phyloP scores from a whole-genome alignment of 2,888 invertebrate species.

The Andrena camellia region DNA sequence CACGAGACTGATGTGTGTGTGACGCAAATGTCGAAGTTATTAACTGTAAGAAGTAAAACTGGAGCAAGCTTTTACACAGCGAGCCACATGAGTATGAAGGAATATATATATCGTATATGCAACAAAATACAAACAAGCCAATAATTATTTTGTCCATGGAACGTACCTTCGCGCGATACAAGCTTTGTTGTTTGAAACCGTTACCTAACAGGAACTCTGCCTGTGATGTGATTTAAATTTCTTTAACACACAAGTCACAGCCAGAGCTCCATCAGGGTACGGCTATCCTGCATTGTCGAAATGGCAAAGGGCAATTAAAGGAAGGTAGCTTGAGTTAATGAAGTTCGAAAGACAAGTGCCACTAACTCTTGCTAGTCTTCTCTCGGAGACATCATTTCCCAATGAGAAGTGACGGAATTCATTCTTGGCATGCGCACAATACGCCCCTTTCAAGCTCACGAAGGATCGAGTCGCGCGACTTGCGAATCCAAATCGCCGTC shows the following conservation, averaged over 20 bases:
- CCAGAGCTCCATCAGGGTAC: constrained; percentile 89
- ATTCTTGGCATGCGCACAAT: constrained; percentile 43
- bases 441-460: constrained; percentile 41
- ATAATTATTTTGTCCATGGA: constrained; percentile 56
- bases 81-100: background rate
- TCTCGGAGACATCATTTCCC: constrained; percentile 35
- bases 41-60: background rate
- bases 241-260: constrained; percentile 92
- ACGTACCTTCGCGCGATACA: constrained; percentile 73
- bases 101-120: background rate
- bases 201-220: constrained; percentile 96
- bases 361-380: constrained; percentile 46
- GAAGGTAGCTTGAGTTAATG: constrained; percentile 46
- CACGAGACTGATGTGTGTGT: background rate
- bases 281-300: constrained; percentile 71
- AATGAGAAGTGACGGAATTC: constrained; percentile 26
- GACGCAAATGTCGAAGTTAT: background rate
- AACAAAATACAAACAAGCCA: constrained; percentile 44
- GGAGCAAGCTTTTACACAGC: background rate
- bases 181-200: constrained; percentile 77
- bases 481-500: background rate
- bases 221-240: constrained; percentile 93
- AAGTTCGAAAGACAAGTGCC: background rate
- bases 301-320: constrained; percentile 55
- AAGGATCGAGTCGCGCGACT: background rate